A percentile compares a stretch with the other conserved stretches of the same genome.
Conservation (phyloP, 37 sponge, comb jelly and placozoan species). For the Ianthella basta region DNA sequence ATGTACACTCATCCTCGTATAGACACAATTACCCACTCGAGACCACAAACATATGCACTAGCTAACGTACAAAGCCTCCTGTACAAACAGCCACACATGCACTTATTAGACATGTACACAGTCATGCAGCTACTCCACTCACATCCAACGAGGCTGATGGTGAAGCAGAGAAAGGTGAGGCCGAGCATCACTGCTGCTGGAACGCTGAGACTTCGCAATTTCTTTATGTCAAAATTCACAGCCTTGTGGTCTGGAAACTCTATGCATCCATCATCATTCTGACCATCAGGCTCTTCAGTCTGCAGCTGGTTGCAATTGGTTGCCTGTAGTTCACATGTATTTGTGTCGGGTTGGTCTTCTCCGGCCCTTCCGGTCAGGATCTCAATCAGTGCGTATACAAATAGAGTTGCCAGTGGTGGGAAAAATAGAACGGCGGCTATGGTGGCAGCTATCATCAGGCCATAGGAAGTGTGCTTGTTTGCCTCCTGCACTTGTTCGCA, state of each 20-base stretch:
- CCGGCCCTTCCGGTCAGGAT: no score
- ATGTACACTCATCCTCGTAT: not conserved
- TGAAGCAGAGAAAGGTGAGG: not conserved
- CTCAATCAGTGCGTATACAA: no score
- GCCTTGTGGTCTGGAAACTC: conserved; percentile 6
- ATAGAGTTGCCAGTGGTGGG: no score
- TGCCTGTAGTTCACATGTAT: no score
- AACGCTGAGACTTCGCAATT: not conserved
- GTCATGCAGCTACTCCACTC: not conserved
- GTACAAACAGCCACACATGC: conserved; percentile 34
- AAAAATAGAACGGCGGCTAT: no score
- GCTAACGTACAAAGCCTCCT: conserved; percentile 29
- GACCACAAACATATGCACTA: conserved; percentile 28
- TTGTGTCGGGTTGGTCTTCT: no score
- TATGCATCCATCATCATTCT: no score
- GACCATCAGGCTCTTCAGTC: no score
- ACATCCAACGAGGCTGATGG: not conserved
- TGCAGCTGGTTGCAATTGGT: no score
- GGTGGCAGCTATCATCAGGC: no score
- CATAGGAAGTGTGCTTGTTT: no score
- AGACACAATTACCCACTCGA: conserved; percentile 19
- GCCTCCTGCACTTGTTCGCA: no score
- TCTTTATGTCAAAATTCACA: not conserved
- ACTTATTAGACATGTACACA: not conserved
- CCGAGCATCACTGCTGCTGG: not conserved